Percentiles rank a stretch among this genome's conserved stretches.
Conservation (phyloP, 2,797 vertebrate species). For the Bovichtus variegatus region DNA sequence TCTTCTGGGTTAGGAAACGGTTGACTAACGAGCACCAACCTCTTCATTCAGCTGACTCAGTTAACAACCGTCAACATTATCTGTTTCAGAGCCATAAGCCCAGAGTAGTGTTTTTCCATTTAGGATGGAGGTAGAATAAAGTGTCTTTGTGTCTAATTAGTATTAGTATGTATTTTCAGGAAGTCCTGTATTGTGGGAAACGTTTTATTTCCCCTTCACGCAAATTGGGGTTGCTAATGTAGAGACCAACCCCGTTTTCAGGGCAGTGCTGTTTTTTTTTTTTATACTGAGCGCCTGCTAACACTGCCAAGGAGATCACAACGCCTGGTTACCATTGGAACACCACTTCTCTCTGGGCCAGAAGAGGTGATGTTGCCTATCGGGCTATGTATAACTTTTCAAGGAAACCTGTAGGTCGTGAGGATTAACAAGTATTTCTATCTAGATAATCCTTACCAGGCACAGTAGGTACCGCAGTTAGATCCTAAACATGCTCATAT, state of each 20-base stretch:
- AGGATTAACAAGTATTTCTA: constrained; percentile 32
- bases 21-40: constrained; percentile 78
- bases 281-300: too few species aligned
- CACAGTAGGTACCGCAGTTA: constrained; percentile 1
- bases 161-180: background rate
- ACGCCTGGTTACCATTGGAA: background rate
- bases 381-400: background rate
- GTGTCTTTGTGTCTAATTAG: background rate
- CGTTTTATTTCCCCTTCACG: background rate
- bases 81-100: background rate
- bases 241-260: too few species aligned
- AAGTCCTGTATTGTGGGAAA: background rate
- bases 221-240: background rate
- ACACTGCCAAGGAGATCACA: too few species aligned
- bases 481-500: constrained; percentile 5
- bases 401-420: constrained; percentile 29
- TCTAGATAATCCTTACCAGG: constrained; percentile 18
- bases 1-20: constrained; percentile 87
- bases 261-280: too few species aligned
- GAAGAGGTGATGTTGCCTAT: background rate
- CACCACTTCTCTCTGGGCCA: background rate
- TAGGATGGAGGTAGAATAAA: background rate
- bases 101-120: background rate
- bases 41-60: constrained; percentile 17
- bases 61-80: background rate